Base-by-base conservation (phyloP, 2,888 invertebrate species). In the Tetragnatha montana region DNA sequence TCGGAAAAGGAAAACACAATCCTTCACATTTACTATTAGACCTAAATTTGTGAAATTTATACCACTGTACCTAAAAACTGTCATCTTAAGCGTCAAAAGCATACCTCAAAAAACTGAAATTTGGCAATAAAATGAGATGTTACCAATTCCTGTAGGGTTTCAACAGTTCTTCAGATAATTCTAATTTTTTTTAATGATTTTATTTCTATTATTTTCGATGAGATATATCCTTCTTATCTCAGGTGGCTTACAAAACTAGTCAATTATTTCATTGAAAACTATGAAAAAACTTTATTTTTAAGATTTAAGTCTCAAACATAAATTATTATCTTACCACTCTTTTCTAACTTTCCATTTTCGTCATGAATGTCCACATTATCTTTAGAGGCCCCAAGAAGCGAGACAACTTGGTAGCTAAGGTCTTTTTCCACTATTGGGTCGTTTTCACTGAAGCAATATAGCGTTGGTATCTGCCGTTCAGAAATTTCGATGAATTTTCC, bases 361-460 rank as follows among this genome's bases (percentile, higher is more conserved):
- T 89, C 89, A 85, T 85, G 85, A 85, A 51, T 81, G 14, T 70
- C 68, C n/a, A 89, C 75, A 85, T 89, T 89, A 47, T 75, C 85
- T 89, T 73, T 71, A 49, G 75, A 85, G 51, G 89, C 89, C 10
- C 76, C 81, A 19, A 85, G 49, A n/a, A 89, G 70, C 0, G 80
- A 70, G 8, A 89, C 14, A 35, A 85, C 85, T 50, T 89, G 70
- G 69, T 89, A 89, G 47, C 75, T 81, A 70, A 89, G 75, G 19
- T 81, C 69, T 70, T 47, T 80, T 60, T 89, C 89, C 19, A 89
- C 89, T 19, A 89, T 81, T 89, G 84, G 84, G 19, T 89, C 89
- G 85, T 89, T 81, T 81, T 89, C 89, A 75, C 89, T 89, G 49
- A 89, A 89, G 50, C 69, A 74, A 70, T 73, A 89, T 17, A 89